Evolutionary conservation across 2,113 vertebrate genomes (phyloP), one percentile per base, ranked within the genome.

Genomic region (Anoura caudifer): DNA sequence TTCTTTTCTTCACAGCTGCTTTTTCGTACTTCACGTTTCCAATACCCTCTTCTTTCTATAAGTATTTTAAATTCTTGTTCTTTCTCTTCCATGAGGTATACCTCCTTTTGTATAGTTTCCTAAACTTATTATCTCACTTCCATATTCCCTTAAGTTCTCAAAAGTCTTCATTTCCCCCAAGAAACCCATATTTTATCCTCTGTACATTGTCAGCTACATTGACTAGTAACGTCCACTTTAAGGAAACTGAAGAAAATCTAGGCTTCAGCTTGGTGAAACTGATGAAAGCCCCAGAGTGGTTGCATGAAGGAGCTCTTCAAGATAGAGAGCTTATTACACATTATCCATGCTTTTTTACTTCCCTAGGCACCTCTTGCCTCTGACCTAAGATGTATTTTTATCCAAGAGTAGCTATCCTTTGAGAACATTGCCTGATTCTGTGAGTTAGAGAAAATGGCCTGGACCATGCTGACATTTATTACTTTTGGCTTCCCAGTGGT

Each of bases 271-370:
- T 38, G 8, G 28, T 47, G 43, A 47, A 47, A 76, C 43, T 47
- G 28, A 33, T 47, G 73, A 47, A 47, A 50, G 43, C 7, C 22
- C 11, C 45, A 50, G 20, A 54, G 69, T 56, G 31, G 14, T 1
- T 65, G 13, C 28, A 70, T 4, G 13, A 15, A 41, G 12, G 4
- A 65, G 2, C 2, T 3, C 36, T 31, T n/a, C 0, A 7, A n/a
- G 36, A 41, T 4, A 70, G 36, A 33, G 13, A 86, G 13, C 3
- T 33, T 2, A 4, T 41, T 54, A 2, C 20, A 28, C 26, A 4
- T 19, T 12, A 61, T 31, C 26, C 43, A 16, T 24, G 11, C 24
- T 31, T 73, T 63, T 73, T 22, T 24, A 22, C 4, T 41, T 79
- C 13, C 33, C 16, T 12, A 26, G 33, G 24, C 4, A 41, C 28